phyloP scores from a whole-genome alignment of 2,113 vertebrate species.

The Archilochus colubris region DNA sequence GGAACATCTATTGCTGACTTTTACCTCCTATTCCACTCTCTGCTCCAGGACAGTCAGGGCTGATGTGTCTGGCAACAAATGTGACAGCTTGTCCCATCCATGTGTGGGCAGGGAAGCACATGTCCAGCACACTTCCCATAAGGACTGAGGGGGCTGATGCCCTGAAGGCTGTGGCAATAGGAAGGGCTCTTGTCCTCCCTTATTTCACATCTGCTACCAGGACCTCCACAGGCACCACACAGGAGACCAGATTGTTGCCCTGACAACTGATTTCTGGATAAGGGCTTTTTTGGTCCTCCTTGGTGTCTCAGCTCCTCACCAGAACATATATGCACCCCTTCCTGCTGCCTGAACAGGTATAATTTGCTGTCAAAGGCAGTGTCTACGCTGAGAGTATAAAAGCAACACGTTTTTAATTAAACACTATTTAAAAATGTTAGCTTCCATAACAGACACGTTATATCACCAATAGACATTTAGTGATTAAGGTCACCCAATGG shows the following conservation, averaged over 20 bases:
- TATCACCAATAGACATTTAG: neutral
- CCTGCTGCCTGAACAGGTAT: neutral
- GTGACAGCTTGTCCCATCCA: neutral
- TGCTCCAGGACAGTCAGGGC: neutral
- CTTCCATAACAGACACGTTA: neutral
- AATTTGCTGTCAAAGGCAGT: neutral
- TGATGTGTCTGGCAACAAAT: neutral
- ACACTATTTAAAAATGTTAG: neutral
- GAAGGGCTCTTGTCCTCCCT: neutral
- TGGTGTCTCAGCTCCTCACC: neutral
- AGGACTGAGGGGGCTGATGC: accelerated
- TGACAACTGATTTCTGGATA: slow-evolving; percentile 21
- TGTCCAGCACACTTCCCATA: accelerated
- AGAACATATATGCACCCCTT: neutral
- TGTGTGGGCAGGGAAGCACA: accelerated
- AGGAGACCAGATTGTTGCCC: neutral
- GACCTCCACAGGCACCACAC: neutral
- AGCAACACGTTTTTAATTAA: neutral
- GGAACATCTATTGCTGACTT: neutral
- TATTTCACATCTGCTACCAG: neutral
- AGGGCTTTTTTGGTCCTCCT: neutral
- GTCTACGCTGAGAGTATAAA: neutral
- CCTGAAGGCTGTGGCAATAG: neutral
- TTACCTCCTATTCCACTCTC: neutral
- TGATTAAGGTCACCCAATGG: neutral